Base-by-base conservation (phyloP, 2,888 invertebrate genomes). In the Lymantria dispar region DNA sequence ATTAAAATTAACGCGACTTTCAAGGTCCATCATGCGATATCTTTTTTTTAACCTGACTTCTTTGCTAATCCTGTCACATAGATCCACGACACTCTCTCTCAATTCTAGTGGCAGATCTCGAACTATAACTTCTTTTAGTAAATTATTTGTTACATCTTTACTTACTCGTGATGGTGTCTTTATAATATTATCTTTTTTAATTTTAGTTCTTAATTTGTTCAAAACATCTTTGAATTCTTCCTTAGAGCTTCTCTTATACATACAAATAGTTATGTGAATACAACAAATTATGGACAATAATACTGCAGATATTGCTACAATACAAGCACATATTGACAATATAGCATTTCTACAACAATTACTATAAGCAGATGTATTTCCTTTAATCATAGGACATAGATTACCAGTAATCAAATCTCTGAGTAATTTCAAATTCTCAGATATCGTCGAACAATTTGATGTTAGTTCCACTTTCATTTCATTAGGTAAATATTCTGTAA, bases 361-460 rank as follows among this genome's bases (percentile, higher is more conserved):
- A 30, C 63, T 64, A 31, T 76, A 80, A 47, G 78, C 74, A 14
- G 72, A 46, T 0, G 57, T 61, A n/a, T 70, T 70, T n/a, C 54
- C 64, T 12, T 67, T 64, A 1, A 55, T 36, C 7, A 64, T 33
- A 3, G 76, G 72, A 48, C 62, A 75, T 7, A 87, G 53, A 48
- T 77, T 84, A 0, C 87, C 85, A 43, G 61, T 68, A 44, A 85
- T 59, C 31, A 87, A 52, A 61, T 87, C 85, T 56, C 58, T 69
- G 12, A 88, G 49, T 15, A 87, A 64, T 15, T 70, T 62, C 8
- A 87, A 37, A 60, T 87, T 85, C 60, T 88, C 76, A 1, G 88
- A 88, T 62, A 88, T 78, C 0, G 87, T 84, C 0, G 84, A 70
- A 46, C 84, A 83, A 57, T 88, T 85, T 0, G 83, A 76, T 49